Conservation (phyloP, 2,888 invertebrate genomes). For the Tetragonisca angustula region DNA sequence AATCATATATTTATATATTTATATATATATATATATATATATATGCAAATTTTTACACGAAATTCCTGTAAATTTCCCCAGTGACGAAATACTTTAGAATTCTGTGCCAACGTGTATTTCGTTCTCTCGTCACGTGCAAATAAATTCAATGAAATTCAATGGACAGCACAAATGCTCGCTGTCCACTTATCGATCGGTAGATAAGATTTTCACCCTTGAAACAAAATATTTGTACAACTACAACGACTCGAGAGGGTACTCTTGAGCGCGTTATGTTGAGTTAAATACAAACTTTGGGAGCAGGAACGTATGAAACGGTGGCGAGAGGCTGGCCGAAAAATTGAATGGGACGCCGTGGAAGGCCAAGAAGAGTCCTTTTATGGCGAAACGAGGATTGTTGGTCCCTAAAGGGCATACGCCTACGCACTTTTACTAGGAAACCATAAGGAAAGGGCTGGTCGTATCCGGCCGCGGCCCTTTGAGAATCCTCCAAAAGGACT, state of each 20-base stretch:
- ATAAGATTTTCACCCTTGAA: too few species aligned
- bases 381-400: conserved; percentile 66
- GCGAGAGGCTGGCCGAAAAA: conserved; percentile 43
- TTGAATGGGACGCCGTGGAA: conserved; percentile 55
- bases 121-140: too few species aligned
- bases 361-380: conserved; percentile 63
- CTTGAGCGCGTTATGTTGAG: conserved; percentile 64
- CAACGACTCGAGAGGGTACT: too few species aligned
- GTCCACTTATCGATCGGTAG: too few species aligned
- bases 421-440: conserved; percentile 84
- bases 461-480: conserved; percentile 70
- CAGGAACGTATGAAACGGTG: conserved; percentile 77
- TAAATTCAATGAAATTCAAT: too few species aligned
- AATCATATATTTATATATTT: too few species aligned
- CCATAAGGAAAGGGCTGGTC: conserved; percentile 78
- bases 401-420: conserved; percentile 83
- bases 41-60: too few species aligned
- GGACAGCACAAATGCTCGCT: too few species aligned
- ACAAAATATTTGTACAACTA: background rate
- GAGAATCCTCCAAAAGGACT: conserved; percentile 60
- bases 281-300: conserved; percentile 79
- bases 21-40: too few species aligned
- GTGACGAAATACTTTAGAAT: too few species aligned
- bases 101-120: too few species aligned
- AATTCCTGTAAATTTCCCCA: too few species aligned